Evolutionary conservation across 2,797 vertebrate species (phyloP), one percentile per base, ranked within the genome.

Genomic region (Babyrousa celebensis): DNA sequence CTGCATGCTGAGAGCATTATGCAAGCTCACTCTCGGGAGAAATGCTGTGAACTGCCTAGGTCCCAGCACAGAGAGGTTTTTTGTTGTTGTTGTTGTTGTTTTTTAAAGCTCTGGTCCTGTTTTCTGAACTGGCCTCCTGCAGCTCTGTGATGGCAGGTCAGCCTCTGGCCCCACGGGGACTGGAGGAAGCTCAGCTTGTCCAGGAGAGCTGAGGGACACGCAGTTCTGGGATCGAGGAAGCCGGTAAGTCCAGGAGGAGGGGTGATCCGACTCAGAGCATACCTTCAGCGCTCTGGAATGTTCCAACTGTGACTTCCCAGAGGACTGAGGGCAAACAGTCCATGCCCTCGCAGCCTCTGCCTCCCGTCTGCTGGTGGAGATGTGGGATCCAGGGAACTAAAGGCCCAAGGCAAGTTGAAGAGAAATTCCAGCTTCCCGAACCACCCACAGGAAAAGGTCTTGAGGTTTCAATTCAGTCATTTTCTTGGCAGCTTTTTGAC

Each of bases 21-120:
- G 96, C 97, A 98, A 98, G 85, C 83, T 97, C 97, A 97, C 97
- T 98, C 97, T 96, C 78, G 79, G 97, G 96, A 96, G 96, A 98
- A 98, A 98, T 96, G 91, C 96, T 96, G 89, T 95, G 95, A 96
- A 96, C 92, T 85, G 86, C 95, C 85, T 96, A 95, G 97, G 97
- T 96, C 95, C 97, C 89, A 1, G 27, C 89, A 89, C 56, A 75
- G 12, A 97, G 68, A 36, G 43, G 29, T 25, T 54, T 72, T 14
- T 89, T 72, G n/a, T 71, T 65, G 43, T 48, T 48, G 6, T 48
- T 48, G 43, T 48, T 48, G 6, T 48, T 48, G 43, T 48, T 48
- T 48, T 10, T 48, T 3, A 95, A 97, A 95, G 63, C 67, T 40
- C 92, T 84, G 72, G 29, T 83, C 85, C 93, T 98, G 86, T 96